phyloP scores from a whole-genome alignment of 35 echinoderm and acorn worm species.

The Stichopus chloronotus region DNA sequence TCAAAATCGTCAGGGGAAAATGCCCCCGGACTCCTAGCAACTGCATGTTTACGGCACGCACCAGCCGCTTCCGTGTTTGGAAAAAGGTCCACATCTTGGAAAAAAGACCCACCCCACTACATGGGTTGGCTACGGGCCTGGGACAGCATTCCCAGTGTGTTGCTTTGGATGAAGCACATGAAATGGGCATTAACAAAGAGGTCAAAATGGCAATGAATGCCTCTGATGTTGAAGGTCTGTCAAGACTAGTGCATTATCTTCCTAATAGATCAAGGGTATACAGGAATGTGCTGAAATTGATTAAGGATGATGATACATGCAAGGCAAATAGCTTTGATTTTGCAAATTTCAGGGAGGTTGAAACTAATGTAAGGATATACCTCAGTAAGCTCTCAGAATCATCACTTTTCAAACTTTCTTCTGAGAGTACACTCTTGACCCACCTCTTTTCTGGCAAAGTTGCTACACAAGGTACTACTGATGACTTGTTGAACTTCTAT shows the following conservation, averaged over 20 bases:
- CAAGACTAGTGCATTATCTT: constrained; percentile 52
- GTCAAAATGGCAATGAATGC: constrained; percentile 42
- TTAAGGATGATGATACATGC: not conserved
- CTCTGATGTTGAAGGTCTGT: constrained; percentile 6
- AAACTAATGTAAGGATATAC: not conserved
- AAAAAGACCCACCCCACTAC: no score
- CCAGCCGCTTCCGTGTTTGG: no score
- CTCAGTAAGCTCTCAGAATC: not conserved
- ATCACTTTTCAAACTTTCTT: not conserved
- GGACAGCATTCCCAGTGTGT: not conserved
- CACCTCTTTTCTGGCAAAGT: not conserved
- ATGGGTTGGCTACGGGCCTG: no score
- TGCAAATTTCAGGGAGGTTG: not conserved
- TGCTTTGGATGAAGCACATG: constrained; percentile 68
- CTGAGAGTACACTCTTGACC: not conserved
- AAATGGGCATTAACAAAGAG: constrained; percentile 64
- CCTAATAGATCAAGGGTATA: constrained; percentile 44
- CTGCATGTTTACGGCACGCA: no score
- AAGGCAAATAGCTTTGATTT: not conserved
- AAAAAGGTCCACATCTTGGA: no score
- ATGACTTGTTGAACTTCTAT: not conserved
- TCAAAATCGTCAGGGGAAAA: no score
- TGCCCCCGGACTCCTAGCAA: no score
- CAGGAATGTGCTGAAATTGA: not conserved
- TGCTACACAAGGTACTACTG: not conserved